phyloP scores from a whole-genome alignment of 2,888 invertebrate genomes.

The Agrochola lychnidis region DNA sequence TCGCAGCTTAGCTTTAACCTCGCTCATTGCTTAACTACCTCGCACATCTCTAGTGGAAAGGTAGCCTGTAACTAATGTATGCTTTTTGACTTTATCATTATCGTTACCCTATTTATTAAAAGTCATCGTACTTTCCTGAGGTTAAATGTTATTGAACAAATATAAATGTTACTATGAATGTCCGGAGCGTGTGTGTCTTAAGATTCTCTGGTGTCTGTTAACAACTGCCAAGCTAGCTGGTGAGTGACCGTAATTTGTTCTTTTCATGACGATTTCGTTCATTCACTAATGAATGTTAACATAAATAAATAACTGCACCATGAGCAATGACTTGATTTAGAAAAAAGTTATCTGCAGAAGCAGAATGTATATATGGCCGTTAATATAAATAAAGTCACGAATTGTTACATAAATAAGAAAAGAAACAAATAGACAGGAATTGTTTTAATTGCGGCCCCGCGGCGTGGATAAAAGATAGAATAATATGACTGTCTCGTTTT shows the following conservation, averaged over 20 bases:
- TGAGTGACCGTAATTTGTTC: not conserved
- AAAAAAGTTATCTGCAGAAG: not conserved
- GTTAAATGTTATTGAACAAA: not conserved
- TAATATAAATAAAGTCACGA: not conserved
- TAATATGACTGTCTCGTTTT: not conserved
- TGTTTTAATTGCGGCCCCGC: not conserved
- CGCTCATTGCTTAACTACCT: not conserved
- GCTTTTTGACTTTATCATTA: not conserved
- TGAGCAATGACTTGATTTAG: not conserved
- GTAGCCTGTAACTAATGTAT: not conserved
- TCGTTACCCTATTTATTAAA: not conserved
- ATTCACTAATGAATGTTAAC: not conserved
- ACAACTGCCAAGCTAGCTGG: not conserved
- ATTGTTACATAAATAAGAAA: too few species aligned
- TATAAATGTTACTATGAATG: constrained; percentile 1
- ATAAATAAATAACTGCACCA: too few species aligned
- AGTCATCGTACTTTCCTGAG: not conserved
- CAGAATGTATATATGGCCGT: not conserved
- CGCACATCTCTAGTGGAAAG: constrained; percentile 11
- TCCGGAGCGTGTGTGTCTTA: not conserved
- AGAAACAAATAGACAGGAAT: too few species aligned
- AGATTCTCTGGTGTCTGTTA: not conserved
- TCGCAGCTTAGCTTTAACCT: constrained; percentile 1
- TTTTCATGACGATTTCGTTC: not conserved
- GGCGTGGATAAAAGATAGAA: not conserved